These are phyloP conservation scores for Bombus haemorrhoidalis DNA, from an alignment of 1,140 invertebrate species.

Conservation along the genomic window DNA sequence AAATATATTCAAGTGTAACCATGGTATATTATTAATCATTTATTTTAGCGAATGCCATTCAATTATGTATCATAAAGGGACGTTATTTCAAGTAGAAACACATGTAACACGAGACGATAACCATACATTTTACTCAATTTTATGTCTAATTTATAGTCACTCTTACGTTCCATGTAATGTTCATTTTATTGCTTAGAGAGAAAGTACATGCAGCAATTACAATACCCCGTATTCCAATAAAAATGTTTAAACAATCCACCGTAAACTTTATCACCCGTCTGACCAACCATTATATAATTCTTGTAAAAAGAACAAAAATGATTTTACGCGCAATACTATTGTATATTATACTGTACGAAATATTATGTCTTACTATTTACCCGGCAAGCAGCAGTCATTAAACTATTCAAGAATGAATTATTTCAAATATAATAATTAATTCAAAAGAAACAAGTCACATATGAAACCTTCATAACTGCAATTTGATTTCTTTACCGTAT, in stretches of 20 bases:
- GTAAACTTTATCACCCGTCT: not conserved
- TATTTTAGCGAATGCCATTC: not conserved
- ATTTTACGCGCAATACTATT: not conserved
- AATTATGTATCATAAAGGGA: not conserved
- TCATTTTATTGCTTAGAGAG: not conserved
- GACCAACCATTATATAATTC: not conserved
- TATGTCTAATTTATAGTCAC: slow-evolving; percentile 11
- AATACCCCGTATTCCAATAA: not conserved
- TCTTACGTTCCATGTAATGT: not conserved
- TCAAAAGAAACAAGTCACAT: too few relatives aligned
- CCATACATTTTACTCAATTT: not conserved
- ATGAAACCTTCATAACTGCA: too few relatives aligned
- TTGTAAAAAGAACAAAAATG: not conserved
- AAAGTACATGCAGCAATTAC: not conserved
- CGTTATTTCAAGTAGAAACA: not conserved
- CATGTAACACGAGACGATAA: not conserved
- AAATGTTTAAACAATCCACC: not conserved
- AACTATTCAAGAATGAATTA: too few relatives aligned
- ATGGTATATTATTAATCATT: not conserved
- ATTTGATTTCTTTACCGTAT: too few relatives aligned
- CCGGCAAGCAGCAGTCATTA: too few relatives aligned
- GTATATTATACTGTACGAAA: too few relatives aligned
- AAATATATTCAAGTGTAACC: not conserved
- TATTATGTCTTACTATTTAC: too few relatives aligned
- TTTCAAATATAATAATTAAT: too few relatives aligned